phyloP scores from a whole-genome alignment of 2,113 vertebrate genomes.

The Cisticola juncidis region DNA sequence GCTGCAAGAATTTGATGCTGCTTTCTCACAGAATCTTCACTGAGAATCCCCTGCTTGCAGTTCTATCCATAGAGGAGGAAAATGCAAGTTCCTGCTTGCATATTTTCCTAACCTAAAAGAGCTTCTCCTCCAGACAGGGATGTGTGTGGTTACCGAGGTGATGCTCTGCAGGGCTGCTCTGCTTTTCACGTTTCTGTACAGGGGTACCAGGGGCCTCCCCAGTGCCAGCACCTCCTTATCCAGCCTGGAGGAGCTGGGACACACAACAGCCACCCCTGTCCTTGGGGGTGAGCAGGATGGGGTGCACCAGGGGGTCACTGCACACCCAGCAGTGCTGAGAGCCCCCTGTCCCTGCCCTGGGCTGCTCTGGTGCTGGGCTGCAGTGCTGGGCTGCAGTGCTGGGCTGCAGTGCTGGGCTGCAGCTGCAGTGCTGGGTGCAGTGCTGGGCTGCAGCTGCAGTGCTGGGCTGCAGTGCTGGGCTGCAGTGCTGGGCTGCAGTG shows the following conservation, averaged over 20 bases:
- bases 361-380: fast-evolving
- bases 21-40: not conserved
- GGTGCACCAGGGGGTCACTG: fast-evolving
- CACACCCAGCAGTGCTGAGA: fast-evolving
- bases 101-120: not conserved
- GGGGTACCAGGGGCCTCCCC: not conserved
- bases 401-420: too few species aligned
- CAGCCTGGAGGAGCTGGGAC: not conserved
- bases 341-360: not conserved
- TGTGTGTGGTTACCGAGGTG: fast-evolving
- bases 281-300: not conserved
- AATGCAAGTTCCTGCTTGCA: not conserved
- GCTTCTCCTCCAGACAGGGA: not conserved
- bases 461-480: not conserved
- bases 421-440: not conserved
- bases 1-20: not conserved
- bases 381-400: not conserved
- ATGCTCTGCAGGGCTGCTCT: not conserved
- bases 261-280: fast-evolving
- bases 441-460: too few species aligned
- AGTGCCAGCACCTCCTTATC: not conserved
- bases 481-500: not conserved
- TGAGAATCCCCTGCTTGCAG: not conserved
- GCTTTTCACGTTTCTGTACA: not conserved
- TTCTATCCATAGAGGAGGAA: not conserved